These are phyloP conservation scores for Platynereis dumerilii DNA, from an alignment of 2,888 invertebrate genomes.

Conservation along the genomic window DNA sequence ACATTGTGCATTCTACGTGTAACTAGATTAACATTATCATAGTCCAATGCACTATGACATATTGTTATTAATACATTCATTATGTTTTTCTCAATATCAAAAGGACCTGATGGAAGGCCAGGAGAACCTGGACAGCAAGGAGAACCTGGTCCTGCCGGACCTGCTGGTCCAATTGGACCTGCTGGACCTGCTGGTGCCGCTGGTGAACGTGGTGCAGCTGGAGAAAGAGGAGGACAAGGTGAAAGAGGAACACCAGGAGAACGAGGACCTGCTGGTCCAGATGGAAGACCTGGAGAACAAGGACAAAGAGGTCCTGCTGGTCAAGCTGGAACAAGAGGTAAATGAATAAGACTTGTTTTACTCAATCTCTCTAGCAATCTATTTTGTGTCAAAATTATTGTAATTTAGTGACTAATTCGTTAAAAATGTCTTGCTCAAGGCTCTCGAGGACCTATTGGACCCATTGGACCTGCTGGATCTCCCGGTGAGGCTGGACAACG, in stretches of 20 bases:
- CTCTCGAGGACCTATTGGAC: conserved; percentile 13
- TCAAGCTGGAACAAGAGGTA: conserved; percentile 17
- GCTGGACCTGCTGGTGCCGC: not conserved
- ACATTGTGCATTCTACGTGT: no score
- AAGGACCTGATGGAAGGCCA: conserved; percentile 25
- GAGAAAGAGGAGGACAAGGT: conserved; percentile 37
- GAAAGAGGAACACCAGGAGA: conserved; percentile 27
- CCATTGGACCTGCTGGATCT: conserved; percentile 16
- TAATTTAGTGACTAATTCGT: no score
- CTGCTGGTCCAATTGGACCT: conserved; percentile 25
- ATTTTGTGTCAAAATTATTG: no score
- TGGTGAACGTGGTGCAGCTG: conserved; percentile 22
- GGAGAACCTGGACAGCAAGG: conserved; percentile 28
- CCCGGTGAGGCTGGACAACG: conserved; percentile 12
- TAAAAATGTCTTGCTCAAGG: no score
- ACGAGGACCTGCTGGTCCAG: conserved; percentile 26
- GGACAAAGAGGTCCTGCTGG: conserved; percentile 26
- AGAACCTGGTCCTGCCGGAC: conserved; percentile 21
- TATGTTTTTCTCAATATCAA: no score
- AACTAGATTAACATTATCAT: no score
- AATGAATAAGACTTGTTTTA: no score
- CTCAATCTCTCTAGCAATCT: no score
- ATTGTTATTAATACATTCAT: no score
- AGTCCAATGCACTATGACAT: no score
- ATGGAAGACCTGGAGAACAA: conserved; percentile 22